Evolutionary conservation across 2,888 invertebrate genomes (phyloP), one percentile per base, ranked within the genome.

Genomic region (Apamea sordens): DNA sequence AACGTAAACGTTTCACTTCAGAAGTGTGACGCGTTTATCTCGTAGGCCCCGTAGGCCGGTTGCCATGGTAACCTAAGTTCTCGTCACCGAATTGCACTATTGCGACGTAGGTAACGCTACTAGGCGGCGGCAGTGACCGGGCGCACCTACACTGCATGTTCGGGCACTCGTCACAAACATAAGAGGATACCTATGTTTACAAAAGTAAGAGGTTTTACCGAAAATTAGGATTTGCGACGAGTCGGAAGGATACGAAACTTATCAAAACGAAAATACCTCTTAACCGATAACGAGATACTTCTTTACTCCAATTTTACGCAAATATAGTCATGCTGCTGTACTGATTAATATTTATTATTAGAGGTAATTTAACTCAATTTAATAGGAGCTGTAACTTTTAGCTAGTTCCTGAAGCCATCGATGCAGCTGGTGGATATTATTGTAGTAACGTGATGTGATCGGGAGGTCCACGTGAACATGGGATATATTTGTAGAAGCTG

Each of bases 401-500:
- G 41, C 0, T 32, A 68, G 11, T 59, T 53, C 24, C 1, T 41
- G n/a, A 36, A 59, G 36, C 41, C 24, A 15, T 44, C 21, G 21
- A 7, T 32, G 41, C 28, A 18, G 24, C 8, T 65, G 44, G 50
- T 65, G 59, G 69, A 32, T 53, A 50, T 21, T 15, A 28, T 61
- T 36, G n/a, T 32, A 59, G 28, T 67, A 64, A 64, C 73, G 79
- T 63, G 71, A 59, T 71, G 44, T 65, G 79, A 36, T 61, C 28
- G 28, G 73, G 63, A 77, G 73, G n/a, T 72, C 59, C 80, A 83
- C 80, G 88, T 86, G 82, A 74, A 82, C 72, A 79, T 65, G 73
- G 82, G 82, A 83, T 80, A 75, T 73, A 80, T 78, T 76, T 71
- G 84, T 77, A 80, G 80, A 64, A 87, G 77, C 87, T 81, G 79